These are phyloP conservation scores for Aporrectodea caliginosa DNA, from an alignment of 1,140 invertebrate genomes.

Conservation along the genomic window DNA sequence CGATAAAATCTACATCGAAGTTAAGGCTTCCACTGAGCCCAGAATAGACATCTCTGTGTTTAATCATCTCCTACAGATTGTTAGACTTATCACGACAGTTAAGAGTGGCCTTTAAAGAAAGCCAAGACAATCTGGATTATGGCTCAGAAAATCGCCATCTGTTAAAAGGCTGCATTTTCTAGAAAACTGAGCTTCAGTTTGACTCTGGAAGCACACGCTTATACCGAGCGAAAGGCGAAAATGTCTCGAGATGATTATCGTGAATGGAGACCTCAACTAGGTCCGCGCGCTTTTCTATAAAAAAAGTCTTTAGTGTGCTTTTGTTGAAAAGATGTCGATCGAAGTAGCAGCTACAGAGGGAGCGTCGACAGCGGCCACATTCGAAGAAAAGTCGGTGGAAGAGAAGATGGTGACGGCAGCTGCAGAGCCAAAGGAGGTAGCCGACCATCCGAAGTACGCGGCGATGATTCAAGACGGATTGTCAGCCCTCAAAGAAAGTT, in stretches of 20 bases:
- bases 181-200: neutral
- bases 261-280: neutral
- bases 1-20: neutral
- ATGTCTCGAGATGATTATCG: neutral
- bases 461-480: constrained; percentile 37
- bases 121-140: neutral
- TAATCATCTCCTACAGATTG: neutral
- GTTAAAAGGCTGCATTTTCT: neutral
- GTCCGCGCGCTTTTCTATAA: neutral
- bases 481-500: constrained; percentile 21
- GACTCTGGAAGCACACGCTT: neutral
- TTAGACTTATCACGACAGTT: neutral
- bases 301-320: neutral
- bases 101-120: neutral
- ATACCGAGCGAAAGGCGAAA: neutral
- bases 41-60: neutral
- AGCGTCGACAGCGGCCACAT: constrained; percentile 27
- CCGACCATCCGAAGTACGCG: constrained; percentile 39
- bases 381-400: constrained; percentile 36
- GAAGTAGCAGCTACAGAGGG: constrained; percentile 28
- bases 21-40: neutral
- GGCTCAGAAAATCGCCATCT: neutral
- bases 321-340: neutral
- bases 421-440: constrained; percentile 38
- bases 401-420: constrained; percentile 16